Conservation (phyloP, 2,113 vertebrate genomes). For the Hipposideros armiger region DNA sequence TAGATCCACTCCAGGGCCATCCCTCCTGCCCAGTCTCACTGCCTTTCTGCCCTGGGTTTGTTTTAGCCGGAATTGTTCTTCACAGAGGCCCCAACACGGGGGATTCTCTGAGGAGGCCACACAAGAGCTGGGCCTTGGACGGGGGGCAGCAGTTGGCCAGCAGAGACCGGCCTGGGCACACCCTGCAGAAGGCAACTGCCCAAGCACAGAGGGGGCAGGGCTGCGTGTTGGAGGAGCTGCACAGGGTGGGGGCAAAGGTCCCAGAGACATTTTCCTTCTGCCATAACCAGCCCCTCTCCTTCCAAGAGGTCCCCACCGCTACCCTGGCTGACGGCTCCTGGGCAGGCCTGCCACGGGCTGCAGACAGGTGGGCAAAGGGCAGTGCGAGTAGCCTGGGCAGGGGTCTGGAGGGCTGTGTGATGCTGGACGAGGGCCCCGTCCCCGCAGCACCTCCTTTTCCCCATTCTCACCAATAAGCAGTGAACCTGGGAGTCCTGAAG, state of each 20-base stretch:
- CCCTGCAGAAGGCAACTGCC: neutral
- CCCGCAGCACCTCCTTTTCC: neutral
- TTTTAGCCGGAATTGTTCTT: neutral
- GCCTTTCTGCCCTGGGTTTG: too few relatives aligned
- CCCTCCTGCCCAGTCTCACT: neutral
- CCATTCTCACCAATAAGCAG: rapidly evolving
- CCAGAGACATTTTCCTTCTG: neutral
- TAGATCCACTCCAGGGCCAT: neutral
- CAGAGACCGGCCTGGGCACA: neutral
- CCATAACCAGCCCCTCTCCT: neutral
- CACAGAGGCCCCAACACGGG: neutral
- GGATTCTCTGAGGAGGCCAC: neutral
- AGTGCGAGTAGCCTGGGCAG: neutral
- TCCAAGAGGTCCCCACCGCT: neutral
- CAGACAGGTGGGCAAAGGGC: neutral
- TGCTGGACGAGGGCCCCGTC: too few relatives aligned
- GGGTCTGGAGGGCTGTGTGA: neutral
- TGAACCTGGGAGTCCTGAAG: neutral
- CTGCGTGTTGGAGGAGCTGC: neutral
- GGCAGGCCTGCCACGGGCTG: neutral
- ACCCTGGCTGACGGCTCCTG: neutral
- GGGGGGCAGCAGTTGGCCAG: neutral
- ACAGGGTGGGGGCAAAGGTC: neutral
- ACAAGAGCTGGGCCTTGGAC: neutral
- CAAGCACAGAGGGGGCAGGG: neutral